Percentiles rank a stretch among this genome's conserved stretches.
Evolutionary conservation across 2,113 vertebrate species (phyloP).

Genomic region (Sinocyclocheilus anophthalmus): DNA sequence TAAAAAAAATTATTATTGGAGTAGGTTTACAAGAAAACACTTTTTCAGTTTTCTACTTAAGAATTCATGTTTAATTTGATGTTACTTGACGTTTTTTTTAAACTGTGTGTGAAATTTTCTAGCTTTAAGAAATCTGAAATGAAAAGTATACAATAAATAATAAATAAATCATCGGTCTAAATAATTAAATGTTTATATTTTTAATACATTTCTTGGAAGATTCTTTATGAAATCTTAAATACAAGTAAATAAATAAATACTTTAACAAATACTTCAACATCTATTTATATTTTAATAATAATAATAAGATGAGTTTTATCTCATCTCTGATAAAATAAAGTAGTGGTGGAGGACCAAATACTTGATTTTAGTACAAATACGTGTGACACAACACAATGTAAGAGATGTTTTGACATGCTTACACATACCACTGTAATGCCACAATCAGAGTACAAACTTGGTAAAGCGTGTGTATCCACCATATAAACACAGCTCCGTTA

Average conservation of each 20-base stretch:
- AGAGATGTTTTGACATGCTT: neutral
- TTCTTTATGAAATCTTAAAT: neutral
- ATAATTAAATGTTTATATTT: neutral
- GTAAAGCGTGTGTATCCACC: neutral
- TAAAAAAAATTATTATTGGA: too few relatives aligned
- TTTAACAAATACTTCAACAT: too few relatives aligned
- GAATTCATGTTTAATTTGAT: too few relatives aligned
- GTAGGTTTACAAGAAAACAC: too few relatives aligned
- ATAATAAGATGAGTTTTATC: too few relatives aligned
- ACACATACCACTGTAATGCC: neutral
- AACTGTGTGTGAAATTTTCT: too few relatives aligned
- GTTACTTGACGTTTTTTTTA: too few relatives aligned
- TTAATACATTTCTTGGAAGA: neutral
- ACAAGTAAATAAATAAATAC: too few relatives aligned
- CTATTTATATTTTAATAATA: too few relatives aligned
- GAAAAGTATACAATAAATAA: neutral
- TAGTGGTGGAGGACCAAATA: neutral
- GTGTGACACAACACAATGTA: neutral
- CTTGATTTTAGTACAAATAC: neutral
- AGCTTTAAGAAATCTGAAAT: neutral
- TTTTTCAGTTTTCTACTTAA: too few relatives aligned
- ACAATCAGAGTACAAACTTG: neutral
- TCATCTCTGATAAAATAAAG: neutral
- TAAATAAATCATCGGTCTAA: neutral
- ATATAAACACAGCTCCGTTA: neutral